Evolutionary conservation across 2,113 vertebrate genomes (phyloP), one percentile per base, ranked within the genome.

Genomic region (Corvus cornix): DNA sequence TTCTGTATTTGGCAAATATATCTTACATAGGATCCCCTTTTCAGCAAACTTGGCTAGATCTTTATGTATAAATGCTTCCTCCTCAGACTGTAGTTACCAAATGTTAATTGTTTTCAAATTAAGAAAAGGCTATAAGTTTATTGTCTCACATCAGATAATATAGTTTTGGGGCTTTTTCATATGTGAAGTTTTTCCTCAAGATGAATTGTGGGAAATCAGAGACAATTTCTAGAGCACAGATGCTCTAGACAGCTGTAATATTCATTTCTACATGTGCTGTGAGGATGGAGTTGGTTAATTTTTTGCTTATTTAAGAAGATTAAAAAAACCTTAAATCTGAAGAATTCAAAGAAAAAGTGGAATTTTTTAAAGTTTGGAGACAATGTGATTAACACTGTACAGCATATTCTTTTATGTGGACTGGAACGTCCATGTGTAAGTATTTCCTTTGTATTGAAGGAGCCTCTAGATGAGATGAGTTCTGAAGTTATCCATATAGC

Each of bases 21-120:
- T 8, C 11, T 87, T 67, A 44, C 0, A 2, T 24, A 53, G 48
- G 22, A 53, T 87, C 14, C 9, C 17, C 44, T 59, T 77, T 83
- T 62, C 52, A 72, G 20, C 41, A 68, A 62, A 56, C 30, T n/a
- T 0, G 0, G 5, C 10, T 69, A 16, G 17, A 13, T 86, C 6
- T 80, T 69, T 62, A 11, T 24, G 11, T 70, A 12, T 66, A 51
- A 58, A 18, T 58, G 20, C 30, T 63, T 92, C 11, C 2, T 60
- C 14, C 21, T 69, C 16, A 10, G 18, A 44, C 23, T 23, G 10
- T 52, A 22, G 2, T 64, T 77, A 49, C 6, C 48, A 48, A 68
- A 48, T 31, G 14, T 55, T 53, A 46, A 46, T 86, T 84, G 9
- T 67, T 70, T 70, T 17, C 20, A 30, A 41, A 27, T 51, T 58